phyloP scores from a whole-genome alignment of 2,797 vertebrate species.

The Periparus ater region DNA sequence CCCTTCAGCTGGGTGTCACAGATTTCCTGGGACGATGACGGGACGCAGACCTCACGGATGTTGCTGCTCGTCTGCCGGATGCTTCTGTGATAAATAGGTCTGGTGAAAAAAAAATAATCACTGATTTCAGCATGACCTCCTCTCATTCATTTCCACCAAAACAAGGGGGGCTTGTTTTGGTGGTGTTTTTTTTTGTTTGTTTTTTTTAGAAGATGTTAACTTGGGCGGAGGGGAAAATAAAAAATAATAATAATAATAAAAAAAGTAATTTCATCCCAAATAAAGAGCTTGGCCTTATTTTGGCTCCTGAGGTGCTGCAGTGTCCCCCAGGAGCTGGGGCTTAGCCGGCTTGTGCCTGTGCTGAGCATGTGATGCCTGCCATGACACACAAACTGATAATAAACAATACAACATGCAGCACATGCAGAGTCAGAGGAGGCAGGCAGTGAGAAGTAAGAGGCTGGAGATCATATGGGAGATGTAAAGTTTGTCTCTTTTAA shows the following conservation, averaged over 20 bases:
- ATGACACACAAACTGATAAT: not conserved
- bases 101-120: not conserved
- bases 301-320: accelerated
- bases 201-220: not conserved
- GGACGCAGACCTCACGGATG: not conserved
- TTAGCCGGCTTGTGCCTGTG: not conserved
- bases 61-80: not conserved
- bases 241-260: not conserved
- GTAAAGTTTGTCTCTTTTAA: not conserved
- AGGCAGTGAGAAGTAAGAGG: not conserved
- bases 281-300: not conserved
- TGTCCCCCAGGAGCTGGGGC: not conserved
- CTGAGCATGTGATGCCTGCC: accelerated
- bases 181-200: not conserved
- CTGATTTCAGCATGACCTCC: not conserved
- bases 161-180: not conserved
- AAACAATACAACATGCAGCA: not conserved
- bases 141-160: not conserved
- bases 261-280: accelerated
- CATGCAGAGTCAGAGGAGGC: not conserved
- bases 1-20: conserved; percentile 10
- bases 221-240: accelerated
- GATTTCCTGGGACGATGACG: not conserved
- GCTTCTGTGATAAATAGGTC: not conserved
- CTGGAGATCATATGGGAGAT: not conserved